Conservation (phyloP, 2,113 vertebrate genomes). For the Cnemophilus loriae region DNA sequence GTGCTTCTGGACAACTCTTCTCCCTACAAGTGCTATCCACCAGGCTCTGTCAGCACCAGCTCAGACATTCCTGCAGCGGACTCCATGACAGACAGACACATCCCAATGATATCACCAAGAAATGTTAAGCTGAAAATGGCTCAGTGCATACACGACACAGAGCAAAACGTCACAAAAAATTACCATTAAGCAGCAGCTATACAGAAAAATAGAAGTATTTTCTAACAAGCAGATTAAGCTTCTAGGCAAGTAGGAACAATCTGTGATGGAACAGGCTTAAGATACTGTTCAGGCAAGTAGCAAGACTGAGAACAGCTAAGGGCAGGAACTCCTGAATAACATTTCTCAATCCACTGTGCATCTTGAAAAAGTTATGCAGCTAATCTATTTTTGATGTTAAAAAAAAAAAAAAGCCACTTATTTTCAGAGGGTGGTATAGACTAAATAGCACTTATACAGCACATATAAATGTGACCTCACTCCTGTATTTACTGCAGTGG, state of each 20-base stretch:
- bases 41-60: background rate
- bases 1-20: background rate
- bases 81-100: fast-evolving
- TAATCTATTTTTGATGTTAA: background rate
- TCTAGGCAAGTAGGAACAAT: background rate
- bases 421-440: background rate
- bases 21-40: no score
- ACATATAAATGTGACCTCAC: background rate
- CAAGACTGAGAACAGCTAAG: background rate
- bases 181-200: background rate
- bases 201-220: background rate
- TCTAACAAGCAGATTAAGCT: background rate
- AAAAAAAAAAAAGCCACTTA: background rate
- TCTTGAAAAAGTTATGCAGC: background rate
- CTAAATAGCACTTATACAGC: background rate
- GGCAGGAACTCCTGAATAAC: background rate
- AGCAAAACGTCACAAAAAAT: background rate
- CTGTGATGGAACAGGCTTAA: background rate
- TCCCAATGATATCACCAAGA: background rate
- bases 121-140: background rate
- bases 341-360: background rate
- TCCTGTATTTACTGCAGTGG: background rate
- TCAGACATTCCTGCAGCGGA: fast-evolving
- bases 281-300: background rate
- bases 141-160: background rate